phyloP scores from a whole-genome alignment of 2,888 invertebrate genomes.

The Apamea sordens region DNA sequence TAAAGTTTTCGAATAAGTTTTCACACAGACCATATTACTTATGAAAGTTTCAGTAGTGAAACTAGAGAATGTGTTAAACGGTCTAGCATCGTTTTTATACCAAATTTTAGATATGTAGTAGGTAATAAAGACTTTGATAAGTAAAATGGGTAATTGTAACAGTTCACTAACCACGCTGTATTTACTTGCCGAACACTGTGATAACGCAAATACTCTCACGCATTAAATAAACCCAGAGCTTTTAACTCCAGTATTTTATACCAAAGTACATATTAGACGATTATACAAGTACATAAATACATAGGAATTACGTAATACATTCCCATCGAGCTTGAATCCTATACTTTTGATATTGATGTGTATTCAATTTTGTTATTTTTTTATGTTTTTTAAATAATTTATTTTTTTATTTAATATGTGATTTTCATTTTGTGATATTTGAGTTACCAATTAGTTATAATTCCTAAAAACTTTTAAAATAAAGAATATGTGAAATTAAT shows the following conservation, averaged over 20 bases:
- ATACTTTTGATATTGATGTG: slow-evolving; percentile 67
- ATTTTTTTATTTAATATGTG: slow-evolving; percentile 67
- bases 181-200: slow-evolving; percentile 77
- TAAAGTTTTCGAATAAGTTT: slow-evolving; percentile 64
- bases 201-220: slow-evolving; percentile 79
- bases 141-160: slow-evolving; percentile 47
- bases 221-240: slow-evolving; percentile 74
- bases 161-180: slow-evolving; percentile 69
- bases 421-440: slow-evolving; percentile 79
- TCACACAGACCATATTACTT: slow-evolving; percentile 52
- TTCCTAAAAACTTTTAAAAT: slow-evolving; percentile 66
- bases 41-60: slow-evolving; percentile 41
- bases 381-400: slow-evolving; percentile 61
- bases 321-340: slow-evolving; percentile 81
- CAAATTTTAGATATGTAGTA: slow-evolving; percentile 37
- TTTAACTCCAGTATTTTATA: slow-evolving; percentile 71
- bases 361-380: slow-evolving; percentile 67
- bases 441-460: slow-evolving; percentile 65
- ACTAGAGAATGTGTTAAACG: slow-evolving; percentile 17
- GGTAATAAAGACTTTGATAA: slow-evolving; percentile 43
- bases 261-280: slow-evolving; percentile 73
- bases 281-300: slow-evolving; percentile 67
- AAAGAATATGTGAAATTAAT: slow-evolving; percentile 64
- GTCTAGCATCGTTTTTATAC: slow-evolving; percentile 17
- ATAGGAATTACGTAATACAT: slow-evolving; percentile 66